phyloP scores from a whole-genome alignment of 1,140 invertebrate species.

The Zeugodacus cucurbitae region DNA sequence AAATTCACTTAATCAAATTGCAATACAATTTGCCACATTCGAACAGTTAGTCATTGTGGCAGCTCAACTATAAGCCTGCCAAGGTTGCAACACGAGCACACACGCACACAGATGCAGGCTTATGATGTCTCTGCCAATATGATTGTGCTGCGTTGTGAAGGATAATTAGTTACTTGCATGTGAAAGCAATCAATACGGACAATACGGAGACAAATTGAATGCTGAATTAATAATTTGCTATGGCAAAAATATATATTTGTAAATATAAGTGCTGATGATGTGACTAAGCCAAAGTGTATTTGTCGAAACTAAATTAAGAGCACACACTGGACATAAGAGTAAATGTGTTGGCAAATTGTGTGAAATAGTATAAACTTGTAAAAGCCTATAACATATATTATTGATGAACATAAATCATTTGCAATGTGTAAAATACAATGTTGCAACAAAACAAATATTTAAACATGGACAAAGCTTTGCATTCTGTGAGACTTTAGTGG shows the following conservation, averaged over 20 bases:
- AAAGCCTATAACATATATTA: neutral
- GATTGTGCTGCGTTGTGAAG: neutral
- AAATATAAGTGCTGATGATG: neutral
- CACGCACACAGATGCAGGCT: neutral
- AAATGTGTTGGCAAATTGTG: too few species aligned
- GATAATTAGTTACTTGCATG: constrained; percentile 7
- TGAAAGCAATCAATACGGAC: constrained; percentile 14
- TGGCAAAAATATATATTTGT: neutral
- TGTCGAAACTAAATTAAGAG: neutral
- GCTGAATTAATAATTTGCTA: constrained; percentile 2
- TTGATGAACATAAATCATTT: neutral
- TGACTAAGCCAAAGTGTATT: neutral
- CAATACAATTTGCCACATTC: neutral
- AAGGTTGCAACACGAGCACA: neutral
- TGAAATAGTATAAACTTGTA: neutral
- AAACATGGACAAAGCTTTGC: too few species aligned
- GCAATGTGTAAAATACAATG: neutral
- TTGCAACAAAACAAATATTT: too few species aligned
- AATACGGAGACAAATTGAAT: constrained; percentile 13
- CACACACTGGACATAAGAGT: neutral
- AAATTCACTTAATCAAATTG: neutral
- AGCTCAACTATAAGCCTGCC: neutral
- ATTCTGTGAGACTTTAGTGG: too few species aligned
- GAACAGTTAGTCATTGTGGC: neutral
- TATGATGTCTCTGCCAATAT: neutral